Conservation (phyloP, 1,140 invertebrate species). For the Drosophila lacertosa region DNA sequence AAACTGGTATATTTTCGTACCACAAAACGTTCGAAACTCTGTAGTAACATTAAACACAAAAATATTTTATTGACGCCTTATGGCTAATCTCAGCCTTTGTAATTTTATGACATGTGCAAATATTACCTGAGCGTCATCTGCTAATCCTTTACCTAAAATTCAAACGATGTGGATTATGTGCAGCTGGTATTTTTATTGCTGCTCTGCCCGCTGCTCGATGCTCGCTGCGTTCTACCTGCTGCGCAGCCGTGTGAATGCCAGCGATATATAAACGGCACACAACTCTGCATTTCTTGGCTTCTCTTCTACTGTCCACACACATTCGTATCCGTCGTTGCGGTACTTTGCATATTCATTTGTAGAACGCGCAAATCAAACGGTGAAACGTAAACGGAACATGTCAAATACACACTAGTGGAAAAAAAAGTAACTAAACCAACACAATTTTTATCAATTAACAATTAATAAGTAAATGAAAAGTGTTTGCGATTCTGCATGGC, state of each 20-base stretch:
- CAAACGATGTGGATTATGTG: background rate
- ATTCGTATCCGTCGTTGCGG: conserved; percentile 51
- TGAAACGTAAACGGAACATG: conserved; percentile 49
- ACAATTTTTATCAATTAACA: conserved; percentile 32
- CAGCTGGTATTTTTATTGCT: conserved; percentile 3
- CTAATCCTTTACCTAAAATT: background rate
- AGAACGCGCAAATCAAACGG: conserved; percentile 58
- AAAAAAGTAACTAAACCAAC: conserved; percentile 26
- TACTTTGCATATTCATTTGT: conserved; percentile 48
- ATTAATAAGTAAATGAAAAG: conserved; percentile 37
- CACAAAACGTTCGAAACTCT: too few relatives aligned
- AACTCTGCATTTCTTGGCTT: conserved; percentile 34
- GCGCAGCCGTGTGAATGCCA: background rate
- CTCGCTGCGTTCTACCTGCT: too few relatives aligned
- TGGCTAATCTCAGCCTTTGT: too few relatives aligned
- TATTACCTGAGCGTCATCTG: too few relatives aligned
- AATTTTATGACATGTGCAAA: too few relatives aligned
- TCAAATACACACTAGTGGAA: conserved; percentile 42
- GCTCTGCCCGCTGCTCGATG: background rate
- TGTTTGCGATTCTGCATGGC: conserved; percentile 46
- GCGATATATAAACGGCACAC: conserved; percentile 18
- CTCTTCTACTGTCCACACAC: conserved; percentile 37
- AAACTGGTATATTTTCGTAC: background rate
- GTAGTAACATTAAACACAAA: too few relatives aligned
- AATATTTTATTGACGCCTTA: too few relatives aligned